These are phyloP conservation scores for Hycleus phaleratus DNA, from an alignment of 1,140 invertebrate species.

Conservation along the genomic window DNA sequence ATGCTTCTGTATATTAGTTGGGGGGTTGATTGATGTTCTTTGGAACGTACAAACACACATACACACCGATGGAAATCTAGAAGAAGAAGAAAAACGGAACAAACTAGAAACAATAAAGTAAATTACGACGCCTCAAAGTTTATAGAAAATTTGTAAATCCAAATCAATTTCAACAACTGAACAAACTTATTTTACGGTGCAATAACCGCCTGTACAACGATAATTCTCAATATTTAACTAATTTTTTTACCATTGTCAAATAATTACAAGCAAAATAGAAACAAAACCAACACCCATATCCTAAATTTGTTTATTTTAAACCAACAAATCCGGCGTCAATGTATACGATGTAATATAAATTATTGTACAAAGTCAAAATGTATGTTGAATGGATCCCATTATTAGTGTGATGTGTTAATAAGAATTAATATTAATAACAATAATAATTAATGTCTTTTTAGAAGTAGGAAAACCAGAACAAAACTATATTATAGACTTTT, in stretches of 20 bases:
- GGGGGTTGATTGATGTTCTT: not conserved
- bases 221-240: no score
- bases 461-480: no score
- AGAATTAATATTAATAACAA: constrained; percentile 6
- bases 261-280: no score
- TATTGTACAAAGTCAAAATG: constrained; percentile 23
- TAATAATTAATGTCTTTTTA: constrained; percentile 1
- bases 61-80: not conserved
- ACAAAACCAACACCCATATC: no score
- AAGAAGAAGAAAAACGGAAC: not conserved
- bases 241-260: no score
- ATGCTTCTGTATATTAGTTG: constrained; percentile 39
- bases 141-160: no score
- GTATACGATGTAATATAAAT: constrained; percentile 27
- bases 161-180: no score
- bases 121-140: no score
- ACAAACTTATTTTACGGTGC: no score
- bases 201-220: no score
- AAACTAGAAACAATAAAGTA: not conserved
- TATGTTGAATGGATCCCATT: constrained; percentile 19
- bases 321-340: constrained; percentile 18
- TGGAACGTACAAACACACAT: constrained; percentile 1
- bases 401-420: constrained; percentile 20
- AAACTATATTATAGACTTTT: not conserved
- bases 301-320: no score